Conservation (phyloP, 2,113 vertebrate genomes). For the Anarhynchus alexandrinus region DNA sequence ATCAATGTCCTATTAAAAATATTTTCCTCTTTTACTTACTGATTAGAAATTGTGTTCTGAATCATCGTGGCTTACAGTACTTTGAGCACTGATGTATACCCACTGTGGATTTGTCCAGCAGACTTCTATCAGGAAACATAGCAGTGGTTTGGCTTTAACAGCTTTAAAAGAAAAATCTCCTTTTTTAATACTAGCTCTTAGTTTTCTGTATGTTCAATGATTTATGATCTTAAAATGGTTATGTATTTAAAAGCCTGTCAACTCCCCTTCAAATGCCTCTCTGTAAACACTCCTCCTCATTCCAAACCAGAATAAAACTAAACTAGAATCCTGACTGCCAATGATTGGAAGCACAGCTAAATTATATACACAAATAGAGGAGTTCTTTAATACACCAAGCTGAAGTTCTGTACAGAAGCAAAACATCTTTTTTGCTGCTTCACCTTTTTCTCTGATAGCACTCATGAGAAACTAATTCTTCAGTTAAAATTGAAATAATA, state of each 20-base stretch:
- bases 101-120: background rate
- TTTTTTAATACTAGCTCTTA: background rate
- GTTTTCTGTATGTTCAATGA: background rate
- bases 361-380: background rate
- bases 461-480: background rate
- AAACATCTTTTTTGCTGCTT: background rate
- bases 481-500: background rate
- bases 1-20: background rate
- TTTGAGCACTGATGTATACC: background rate
- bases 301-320: background rate
- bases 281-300: background rate
- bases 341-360: background rate
- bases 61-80: background rate
- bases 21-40: background rate
- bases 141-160: background rate
- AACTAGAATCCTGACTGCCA: background rate
- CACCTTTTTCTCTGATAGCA: background rate
- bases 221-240: background rate
- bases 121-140: background rate
- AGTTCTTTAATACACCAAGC: background rate
- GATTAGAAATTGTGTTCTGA: background rate
- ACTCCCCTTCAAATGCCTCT: background rate
- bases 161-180: background rate
- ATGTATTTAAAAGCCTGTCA: background rate
- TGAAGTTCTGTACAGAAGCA: background rate